Evolutionary conservation across 2,797 vertebrate species (phyloP).

Genomic region (Enteromius mattozi): DNA sequence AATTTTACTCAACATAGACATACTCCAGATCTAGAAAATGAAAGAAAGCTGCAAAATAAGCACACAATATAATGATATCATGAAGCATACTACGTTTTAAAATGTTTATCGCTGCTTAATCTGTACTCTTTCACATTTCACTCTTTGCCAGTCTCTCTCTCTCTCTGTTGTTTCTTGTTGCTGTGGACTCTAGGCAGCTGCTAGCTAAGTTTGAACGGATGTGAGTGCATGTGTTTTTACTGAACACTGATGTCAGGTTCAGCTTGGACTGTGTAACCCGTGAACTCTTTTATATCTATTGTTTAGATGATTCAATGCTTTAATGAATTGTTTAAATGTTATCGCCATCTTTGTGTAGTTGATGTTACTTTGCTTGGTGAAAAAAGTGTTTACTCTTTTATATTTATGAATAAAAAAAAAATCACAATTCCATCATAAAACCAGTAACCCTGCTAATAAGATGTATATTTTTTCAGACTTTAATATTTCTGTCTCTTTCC

Average conservation of each 20-base stretch:
- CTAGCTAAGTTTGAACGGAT: constrained; percentile 42
- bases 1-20: not conserved
- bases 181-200: constrained; percentile 69
- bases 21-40: too few relatives aligned
- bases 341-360: not conserved
- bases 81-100: not conserved
- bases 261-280: not conserved
- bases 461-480: not conserved
- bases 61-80: not conserved
- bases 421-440: not conserved
- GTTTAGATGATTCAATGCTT: not conserved
- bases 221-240: constrained; percentile 24
- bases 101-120: not conserved
- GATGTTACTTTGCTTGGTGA: not conserved
- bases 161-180: not conserved
- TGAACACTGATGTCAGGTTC: constrained; percentile 2
- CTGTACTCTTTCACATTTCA: not conserved
- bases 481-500: not conserved
- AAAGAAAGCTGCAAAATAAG: too few relatives aligned
- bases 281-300: not conserved
- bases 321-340: not conserved
- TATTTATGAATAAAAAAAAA: not conserved
- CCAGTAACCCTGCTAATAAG: not conserved
- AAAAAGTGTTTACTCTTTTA: not conserved
- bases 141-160: not conserved